A percentile compares a stretch with the other conserved stretches of the same genome.
Conservation (phyloP, 2,113 vertebrate species). For the Myotis yumanensis region DNA sequence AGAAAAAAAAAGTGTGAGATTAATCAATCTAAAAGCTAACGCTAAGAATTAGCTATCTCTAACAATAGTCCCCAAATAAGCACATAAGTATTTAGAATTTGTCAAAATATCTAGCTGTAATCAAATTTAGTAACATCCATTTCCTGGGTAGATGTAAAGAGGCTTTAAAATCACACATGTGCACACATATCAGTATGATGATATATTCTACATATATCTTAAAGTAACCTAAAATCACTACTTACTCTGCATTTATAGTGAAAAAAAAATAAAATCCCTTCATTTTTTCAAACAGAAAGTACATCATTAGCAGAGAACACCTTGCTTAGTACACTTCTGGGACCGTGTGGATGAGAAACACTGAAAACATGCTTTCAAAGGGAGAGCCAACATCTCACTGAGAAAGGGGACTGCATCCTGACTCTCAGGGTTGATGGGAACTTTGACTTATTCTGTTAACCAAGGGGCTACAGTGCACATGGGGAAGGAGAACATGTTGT, state of each 20-base stretch:
- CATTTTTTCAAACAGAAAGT: not conserved
- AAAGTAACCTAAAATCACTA: not conserved
- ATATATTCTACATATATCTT: not conserved
- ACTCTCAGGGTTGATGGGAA: too few species aligned
- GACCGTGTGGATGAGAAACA: not conserved
- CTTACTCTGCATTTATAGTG: not conserved
- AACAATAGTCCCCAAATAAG: not conserved
- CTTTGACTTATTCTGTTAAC: not conserved
- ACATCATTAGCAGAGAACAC: not conserved
- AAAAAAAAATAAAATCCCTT: not conserved
- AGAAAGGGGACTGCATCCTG: not conserved
- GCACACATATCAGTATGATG: not conserved
- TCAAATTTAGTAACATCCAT: not conserved
- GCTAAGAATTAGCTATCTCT: not conserved
- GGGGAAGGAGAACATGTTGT: not conserved
- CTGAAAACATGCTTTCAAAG: not conserved
- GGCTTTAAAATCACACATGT: not conserved
- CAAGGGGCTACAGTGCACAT: not conserved
- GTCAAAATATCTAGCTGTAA: not conserved
- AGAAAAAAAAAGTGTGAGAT: not conserved
- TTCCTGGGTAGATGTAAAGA: not conserved
- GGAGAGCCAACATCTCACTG: not conserved
- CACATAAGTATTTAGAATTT: not conserved
- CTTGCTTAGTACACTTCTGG: not conserved
- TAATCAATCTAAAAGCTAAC: not conserved